phyloP scores from a whole-genome alignment of 1,140 invertebrate genomes.

The Nephila pilipes region DNA sequence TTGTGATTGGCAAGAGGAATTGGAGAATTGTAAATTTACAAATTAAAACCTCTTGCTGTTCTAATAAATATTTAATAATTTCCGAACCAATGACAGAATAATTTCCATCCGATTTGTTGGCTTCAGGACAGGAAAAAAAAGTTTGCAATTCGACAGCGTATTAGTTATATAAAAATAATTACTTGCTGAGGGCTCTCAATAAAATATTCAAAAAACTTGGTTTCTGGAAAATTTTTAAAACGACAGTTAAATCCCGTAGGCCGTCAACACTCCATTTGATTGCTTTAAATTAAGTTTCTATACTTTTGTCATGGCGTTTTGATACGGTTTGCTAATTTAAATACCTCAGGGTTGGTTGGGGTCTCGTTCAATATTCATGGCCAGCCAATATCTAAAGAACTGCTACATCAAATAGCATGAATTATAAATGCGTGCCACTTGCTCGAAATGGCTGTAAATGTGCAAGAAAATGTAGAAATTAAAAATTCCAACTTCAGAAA shows the following conservation, averaged over 20 bases:
- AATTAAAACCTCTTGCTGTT: conserved; percentile 12
- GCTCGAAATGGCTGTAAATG: conserved; percentile 40
- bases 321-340: conserved; percentile 68
- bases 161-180: conserved; percentile 72
- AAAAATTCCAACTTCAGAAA: conserved; percentile 71
- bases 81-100: background rate
- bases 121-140: conserved; percentile 4
- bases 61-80: conserved; percentile 57
- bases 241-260: conserved; percentile 58
- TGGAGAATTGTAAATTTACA: background rate
- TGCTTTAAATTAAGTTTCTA: conserved; percentile 60
- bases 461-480: conserved; percentile 70
- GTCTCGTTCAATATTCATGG: conserved; percentile 48
- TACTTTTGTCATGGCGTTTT: conserved; percentile 50
- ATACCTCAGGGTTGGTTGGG: conserved; percentile 62
- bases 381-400: conserved; percentile 46
- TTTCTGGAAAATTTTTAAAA: background rate
- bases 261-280: conserved; percentile 32
- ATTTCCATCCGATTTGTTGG: background rate
- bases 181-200: conserved; percentile 29
- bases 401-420: conserved; percentile 70
- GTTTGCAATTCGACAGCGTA: background rate
- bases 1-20: background rate
- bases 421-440: conserved; percentile 67
- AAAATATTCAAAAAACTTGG: conserved; percentile 61